Conservation (phyloP, 2,797 vertebrate species). For the Huso huso region DNA sequence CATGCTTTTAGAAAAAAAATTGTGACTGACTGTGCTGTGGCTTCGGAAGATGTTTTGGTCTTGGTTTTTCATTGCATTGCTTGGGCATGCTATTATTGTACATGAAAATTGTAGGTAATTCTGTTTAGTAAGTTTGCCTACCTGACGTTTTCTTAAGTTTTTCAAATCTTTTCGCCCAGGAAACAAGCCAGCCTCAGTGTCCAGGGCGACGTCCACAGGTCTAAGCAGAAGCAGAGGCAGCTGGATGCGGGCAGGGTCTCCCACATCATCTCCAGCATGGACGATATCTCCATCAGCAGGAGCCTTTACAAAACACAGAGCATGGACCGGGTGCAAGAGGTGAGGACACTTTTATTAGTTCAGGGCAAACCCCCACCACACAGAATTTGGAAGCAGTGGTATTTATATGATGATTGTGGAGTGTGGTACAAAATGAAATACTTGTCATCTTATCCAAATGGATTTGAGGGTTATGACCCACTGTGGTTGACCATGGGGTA, state of each 20-base stretch:
- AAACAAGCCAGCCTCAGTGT: conserved; percentile 79
- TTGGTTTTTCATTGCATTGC: no score
- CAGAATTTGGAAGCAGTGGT: background rate
- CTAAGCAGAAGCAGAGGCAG: conserved; percentile 62
- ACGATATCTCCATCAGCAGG: conserved; percentile 66
- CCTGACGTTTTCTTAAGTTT: no score
- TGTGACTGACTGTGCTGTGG: no score
- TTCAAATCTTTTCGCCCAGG: conserved; percentile 44
- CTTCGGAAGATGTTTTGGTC: no score
- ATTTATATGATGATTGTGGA: background rate
- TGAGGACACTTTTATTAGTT: conserved; percentile 31
- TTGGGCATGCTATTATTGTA: no score
- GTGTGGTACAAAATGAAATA: background rate
- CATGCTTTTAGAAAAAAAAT: no score
- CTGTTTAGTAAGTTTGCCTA: no score
- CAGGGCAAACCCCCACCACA: background rate
- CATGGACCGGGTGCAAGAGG: conserved; percentile 66
- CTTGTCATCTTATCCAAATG: no score
- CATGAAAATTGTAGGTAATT: no score
- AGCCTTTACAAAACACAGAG: conserved; percentile 46
- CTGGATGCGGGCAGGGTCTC: conserved; percentile 55
- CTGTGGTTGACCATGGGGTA: no score
- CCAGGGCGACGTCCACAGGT: conserved; percentile 69
- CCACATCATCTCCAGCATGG: conserved; percentile 74
- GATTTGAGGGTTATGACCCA: no score